phyloP scores from a whole-genome alignment of 1,140 invertebrate species.

The Wiebesia pumilae region DNA sequence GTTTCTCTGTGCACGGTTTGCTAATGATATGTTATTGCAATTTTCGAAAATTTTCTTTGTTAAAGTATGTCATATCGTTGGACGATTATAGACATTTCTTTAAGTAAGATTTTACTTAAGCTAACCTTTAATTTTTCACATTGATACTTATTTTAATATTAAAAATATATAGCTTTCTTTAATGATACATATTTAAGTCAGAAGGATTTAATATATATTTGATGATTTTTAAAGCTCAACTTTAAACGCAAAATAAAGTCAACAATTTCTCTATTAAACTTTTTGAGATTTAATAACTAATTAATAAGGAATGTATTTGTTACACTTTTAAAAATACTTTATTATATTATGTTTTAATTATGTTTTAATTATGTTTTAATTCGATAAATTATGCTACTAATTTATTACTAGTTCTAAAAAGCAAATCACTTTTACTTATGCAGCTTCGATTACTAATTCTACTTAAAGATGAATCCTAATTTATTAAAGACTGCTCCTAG shows the following conservation, averaged over 20 bases:
- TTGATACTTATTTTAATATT: neutral
- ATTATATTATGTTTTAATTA: neutral
- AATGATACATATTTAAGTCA: neutral
- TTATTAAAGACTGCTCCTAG: neutral
- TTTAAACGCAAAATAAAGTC: neutral
- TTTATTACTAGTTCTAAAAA: neutral
- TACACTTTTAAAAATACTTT: neutral
- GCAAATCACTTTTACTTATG: neutral
- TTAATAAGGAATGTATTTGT: neutral
- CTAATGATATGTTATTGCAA: constrained; percentile 43
- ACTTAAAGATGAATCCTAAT: neutral
- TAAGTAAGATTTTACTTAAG: neutral
- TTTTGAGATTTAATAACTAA: neutral
- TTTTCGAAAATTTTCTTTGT: neutral
- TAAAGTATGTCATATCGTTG: neutral
- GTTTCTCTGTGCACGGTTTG: constrained; percentile 9
- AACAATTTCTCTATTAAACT: neutral
- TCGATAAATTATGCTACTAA: neutral
- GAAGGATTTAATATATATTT: constrained; percentile 3
- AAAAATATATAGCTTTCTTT: neutral
- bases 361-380: neutral
- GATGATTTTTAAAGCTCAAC: constrained; percentile 10
- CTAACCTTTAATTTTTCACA: neutral
- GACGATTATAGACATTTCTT: neutral
- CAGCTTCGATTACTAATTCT: neutral